Evolutionary conservation across 2,797 vertebrate species (phyloP), one percentile per base, ranked within the genome.

Genomic region (Macropus fuliginosus): DNA sequence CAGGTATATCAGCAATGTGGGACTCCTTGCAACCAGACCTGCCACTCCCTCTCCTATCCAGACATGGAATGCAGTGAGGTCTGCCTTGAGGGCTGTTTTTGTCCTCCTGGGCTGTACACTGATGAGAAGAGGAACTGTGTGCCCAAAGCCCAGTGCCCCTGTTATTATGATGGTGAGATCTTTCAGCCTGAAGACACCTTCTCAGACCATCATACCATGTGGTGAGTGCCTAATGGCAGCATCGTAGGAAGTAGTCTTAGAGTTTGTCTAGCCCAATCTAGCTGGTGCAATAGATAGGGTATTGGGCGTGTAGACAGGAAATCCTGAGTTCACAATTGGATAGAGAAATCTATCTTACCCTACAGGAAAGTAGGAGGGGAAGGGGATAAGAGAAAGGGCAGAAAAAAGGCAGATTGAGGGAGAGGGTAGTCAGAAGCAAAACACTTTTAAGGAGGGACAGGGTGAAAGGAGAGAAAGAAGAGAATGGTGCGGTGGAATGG

Each of bases 41-140:
- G 99, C 95, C 98, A 98, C 0, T 99, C 99, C n/a, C 98, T 99
- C 6, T 99, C 99, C 1, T 98, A 99, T 62, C 98, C 98, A 0
- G 99, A 99, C 14, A 97, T 98, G 0, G 98, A 98, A 62, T 99
- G 99, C 34, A 95, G 56, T 0, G 98, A 99, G 0, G 90, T 98
- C 94, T 99, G 99, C 55, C 98, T 99, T 92, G 99, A 99, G 96
- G 99, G 99, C 29, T 99, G 99, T 96, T 99, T 99, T 97, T 99
- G 99, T 90, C 99, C 99, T 0, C 94, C 95, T 0, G 99, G 99
- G 34, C 99, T 99, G 34, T 99, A 99, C 98, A 98, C 99, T 91
- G 99, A 99, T 0, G 98, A 99, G 91, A 97, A 94, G 0, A 99
- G 99, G 66, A 98, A 99, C 56, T 99, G 99, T 0, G 99, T 99